Percentiles rank a stretch among this genome's conserved stretches.
These are phyloP conservation scores for Aplochiton taeniatus DNA, from an alignment of 2,797 vertebrate species.

Conservation along the genomic window DNA sequence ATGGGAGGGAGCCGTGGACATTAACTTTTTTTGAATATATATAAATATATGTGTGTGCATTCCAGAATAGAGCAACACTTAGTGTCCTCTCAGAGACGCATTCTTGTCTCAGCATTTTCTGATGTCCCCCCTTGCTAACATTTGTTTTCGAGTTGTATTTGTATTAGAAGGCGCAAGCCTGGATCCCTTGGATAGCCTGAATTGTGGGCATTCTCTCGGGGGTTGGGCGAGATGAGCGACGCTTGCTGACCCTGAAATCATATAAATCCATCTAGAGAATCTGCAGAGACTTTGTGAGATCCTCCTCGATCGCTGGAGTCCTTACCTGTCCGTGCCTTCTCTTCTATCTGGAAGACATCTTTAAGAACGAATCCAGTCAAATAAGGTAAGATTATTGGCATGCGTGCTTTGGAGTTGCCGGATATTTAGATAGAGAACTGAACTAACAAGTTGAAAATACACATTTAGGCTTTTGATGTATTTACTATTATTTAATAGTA, in stretches of 20 bases:
- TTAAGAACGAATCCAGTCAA: background rate
- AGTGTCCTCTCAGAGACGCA: slow-evolving; percentile 81
- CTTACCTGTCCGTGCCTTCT: slow-evolving; percentile 81
- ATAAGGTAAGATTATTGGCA: slow-evolving; percentile 56
- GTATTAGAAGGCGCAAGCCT: background rate
- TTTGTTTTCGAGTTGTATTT: background rate
- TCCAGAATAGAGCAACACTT: slow-evolving; percentile 93
- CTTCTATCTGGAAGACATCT: slow-evolving; percentile 27
- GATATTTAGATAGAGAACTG: background rate
- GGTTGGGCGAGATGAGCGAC: slow-evolving; percentile 67
- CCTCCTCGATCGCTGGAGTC: slow-evolving; percentile 73
- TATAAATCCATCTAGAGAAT: slow-evolving; percentile 28
- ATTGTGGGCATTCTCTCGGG: slow-evolving; percentile 51
- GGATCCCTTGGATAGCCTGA: slow-evolving; percentile 24
- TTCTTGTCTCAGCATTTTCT: slow-evolving; percentile 57
- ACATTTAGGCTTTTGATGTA: background rate
- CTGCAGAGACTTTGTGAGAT: slow-evolving; percentile 53
- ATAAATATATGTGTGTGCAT: slow-evolving; percentile 96
- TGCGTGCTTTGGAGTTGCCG: background rate
- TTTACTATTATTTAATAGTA: too few species aligned
- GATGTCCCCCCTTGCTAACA: background rate
- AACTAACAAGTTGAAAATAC: background rate
- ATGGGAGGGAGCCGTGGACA: slow-evolving; percentile 93
- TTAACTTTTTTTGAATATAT: slow-evolving; percentile 88
- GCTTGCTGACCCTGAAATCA: slow-evolving; percentile 70